Conservation (phyloP, 2,113 vertebrate genomes). For the Neodon shergylaensis region DNA sequence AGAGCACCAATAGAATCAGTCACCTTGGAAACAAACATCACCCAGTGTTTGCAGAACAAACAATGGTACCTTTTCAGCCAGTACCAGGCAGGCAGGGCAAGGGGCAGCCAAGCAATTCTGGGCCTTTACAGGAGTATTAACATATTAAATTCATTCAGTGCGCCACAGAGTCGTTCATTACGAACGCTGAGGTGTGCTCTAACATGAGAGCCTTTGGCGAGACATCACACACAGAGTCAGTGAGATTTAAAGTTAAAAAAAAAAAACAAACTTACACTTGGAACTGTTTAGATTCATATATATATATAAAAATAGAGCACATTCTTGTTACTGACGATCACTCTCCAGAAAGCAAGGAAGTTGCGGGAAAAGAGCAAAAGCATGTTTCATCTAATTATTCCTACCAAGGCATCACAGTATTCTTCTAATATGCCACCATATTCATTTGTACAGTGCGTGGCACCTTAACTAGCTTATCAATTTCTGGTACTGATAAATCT, state of each 20-base stretch:
- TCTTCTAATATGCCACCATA: slow-evolving; percentile 69
- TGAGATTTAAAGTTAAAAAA: slow-evolving; percentile 71
- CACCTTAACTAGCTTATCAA: neutral
- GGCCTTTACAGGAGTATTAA: slow-evolving; percentile 85
- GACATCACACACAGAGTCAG: slow-evolving; percentile 80
- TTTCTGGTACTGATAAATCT: slow-evolving; percentile 28
- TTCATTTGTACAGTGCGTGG: slow-evolving; percentile 41
- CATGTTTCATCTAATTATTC: slow-evolving; percentile 63
- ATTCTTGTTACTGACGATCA: slow-evolving; percentile 74
- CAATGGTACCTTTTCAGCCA: slow-evolving; percentile 95
- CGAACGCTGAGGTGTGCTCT: slow-evolving; percentile 77
- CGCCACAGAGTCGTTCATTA: slow-evolving; percentile 84
- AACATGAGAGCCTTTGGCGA: slow-evolving; percentile 82
- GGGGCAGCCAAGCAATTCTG: slow-evolving; percentile 88
- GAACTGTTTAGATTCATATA: slow-evolving; percentile 73
- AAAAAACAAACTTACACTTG: slow-evolving; percentile 71
- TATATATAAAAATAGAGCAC: slow-evolving; percentile 47
- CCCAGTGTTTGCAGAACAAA: slow-evolving; percentile 96
- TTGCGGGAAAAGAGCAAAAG: slow-evolving; percentile 6
- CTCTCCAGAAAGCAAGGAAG: slow-evolving; percentile 31
- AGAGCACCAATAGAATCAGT: slow-evolving; percentile 87
- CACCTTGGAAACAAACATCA: slow-evolving; percentile 92
- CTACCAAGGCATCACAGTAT: slow-evolving; percentile 70
- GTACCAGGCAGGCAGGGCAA: slow-evolving; percentile 89
- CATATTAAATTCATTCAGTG: slow-evolving; percentile 86